Evolutionary conservation across 1,140 invertebrate species (phyloP).

Genomic region (Holotrichia oblita): DNA sequence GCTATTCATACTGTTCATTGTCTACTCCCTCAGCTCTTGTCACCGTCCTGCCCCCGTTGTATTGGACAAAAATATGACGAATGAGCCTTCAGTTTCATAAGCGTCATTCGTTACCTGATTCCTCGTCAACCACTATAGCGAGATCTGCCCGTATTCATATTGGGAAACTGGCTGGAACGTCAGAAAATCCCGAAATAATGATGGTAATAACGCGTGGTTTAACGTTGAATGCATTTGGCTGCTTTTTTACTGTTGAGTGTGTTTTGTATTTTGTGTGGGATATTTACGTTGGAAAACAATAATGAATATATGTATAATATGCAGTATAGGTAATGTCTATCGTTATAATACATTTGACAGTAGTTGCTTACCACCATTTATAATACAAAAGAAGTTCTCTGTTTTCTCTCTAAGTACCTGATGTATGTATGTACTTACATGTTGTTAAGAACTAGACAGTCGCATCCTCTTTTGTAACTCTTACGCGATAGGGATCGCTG

Average conservation of each 20-base stretch:
- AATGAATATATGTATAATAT: not conserved
- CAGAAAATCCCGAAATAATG: slow-evolving; percentile 11
- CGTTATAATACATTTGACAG: too few species aligned
- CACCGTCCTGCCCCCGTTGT: not conserved
- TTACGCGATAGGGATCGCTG: too few species aligned
- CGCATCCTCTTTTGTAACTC: too few species aligned
- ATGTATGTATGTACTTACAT: too few species aligned
- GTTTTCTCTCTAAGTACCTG: too few species aligned
- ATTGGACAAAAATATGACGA: slow-evolving; percentile 13
- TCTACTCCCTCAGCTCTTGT: not conserved
- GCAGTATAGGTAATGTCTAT: too few species aligned
- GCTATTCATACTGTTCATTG: too few species aligned
- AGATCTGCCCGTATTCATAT: not conserved
- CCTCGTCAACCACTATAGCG: not conserved
- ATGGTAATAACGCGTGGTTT: not conserved
- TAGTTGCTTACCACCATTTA: too few species aligned
- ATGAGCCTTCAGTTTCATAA: slow-evolving; percentile 16
- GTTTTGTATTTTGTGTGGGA: not conserved
- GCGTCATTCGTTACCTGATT: not conserved
- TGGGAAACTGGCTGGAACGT: not conserved
- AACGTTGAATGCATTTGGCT: not conserved
- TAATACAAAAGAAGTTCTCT: too few species aligned
- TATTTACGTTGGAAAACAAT: not conserved
- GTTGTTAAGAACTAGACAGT: too few species aligned
- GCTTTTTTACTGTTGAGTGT: not conserved